Evolutionary conservation across 2,113 vertebrate genomes (phyloP).

Genomic region (Rhagologus leucostigma): DNA sequence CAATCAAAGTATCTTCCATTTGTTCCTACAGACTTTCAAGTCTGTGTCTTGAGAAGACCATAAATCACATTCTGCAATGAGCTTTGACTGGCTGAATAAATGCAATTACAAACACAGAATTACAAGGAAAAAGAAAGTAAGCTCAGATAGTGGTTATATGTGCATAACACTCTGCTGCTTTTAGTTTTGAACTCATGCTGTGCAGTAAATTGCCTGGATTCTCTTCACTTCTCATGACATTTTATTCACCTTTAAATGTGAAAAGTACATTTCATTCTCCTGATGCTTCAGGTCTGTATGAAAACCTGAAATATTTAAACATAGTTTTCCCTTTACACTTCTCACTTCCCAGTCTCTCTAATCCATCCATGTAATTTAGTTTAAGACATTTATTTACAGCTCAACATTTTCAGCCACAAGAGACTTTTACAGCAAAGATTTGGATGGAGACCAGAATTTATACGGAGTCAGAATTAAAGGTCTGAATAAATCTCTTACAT

Average conservation of each 20-base stretch:
- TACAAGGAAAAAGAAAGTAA: neutral
- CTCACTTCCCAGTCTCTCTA: neutral
- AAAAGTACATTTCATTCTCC: constrained; percentile 12
- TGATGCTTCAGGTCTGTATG: neutral
- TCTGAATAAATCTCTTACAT: neutral
- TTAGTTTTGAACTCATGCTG: neutral
- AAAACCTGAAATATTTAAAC: neutral
- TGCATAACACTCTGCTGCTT: neutral
- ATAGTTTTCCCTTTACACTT: neutral
- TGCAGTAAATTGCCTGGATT: neutral
- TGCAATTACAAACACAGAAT: neutral
- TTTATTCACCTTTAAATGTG: constrained; percentile 1
- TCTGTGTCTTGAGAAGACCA: neutral
- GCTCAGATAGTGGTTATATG: neutral
- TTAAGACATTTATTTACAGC: neutral
- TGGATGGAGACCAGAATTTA: neutral
- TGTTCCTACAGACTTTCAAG: neutral
- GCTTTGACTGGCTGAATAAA: neutral
- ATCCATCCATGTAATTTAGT: neutral
- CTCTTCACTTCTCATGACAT: neutral
- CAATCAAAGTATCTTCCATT: neutral
- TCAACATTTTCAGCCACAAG: neutral
- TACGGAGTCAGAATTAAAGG: neutral
- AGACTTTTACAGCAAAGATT: neutral
- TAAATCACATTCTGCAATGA: neutral